Conservation (phyloP, 1,140 invertebrate genomes). For the Argopecten irradians region DNA sequence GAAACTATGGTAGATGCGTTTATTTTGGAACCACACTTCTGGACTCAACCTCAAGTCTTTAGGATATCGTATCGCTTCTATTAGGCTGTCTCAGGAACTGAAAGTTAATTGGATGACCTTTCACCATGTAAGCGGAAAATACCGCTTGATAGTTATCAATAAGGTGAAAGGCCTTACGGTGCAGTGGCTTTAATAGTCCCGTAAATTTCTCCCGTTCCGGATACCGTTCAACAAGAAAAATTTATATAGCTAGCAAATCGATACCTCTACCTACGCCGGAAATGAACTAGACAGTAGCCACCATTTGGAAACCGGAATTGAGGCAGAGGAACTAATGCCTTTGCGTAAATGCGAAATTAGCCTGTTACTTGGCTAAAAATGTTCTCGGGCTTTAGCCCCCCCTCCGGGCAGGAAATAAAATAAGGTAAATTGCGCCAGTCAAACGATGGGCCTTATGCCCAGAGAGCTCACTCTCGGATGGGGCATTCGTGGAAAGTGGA, state of each 20-base stretch:
- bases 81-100: conserved; percentile 28
- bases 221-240: conserved; percentile 36
- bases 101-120: conserved; percentile 33
- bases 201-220: conserved; percentile 25
- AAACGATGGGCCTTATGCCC: conserved; percentile 42
- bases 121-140: conserved; percentile 40
- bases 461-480: conserved; percentile 40
- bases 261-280: conserved; percentile 42
- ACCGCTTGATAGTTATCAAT: conserved; percentile 17
- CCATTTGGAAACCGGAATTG: conserved; percentile 31
- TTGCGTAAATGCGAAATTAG: conserved; percentile 36
- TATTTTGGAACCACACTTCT: conserved; percentile 50
- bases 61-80: conserved; percentile 29
- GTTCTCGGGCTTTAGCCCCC: conserved; percentile 31
- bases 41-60: conserved; percentile 48
- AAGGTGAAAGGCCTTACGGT: conserved; percentile 42
- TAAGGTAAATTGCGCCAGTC: conserved; percentile 27
- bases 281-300: conserved; percentile 36
- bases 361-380: conserved; percentile 50
- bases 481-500: conserved; percentile 32
- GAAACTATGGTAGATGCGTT: conserved; percentile 48
- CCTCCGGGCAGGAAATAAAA: too few relatives aligned
- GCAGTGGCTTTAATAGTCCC: conserved; percentile 27
- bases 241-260: conserved; percentile 51
- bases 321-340: conserved; percentile 30